These are phyloP conservation scores for Thalassoma bifasciatum DNA, from an alignment of 2,113 vertebrate genomes.

Conservation along the genomic window DNA sequence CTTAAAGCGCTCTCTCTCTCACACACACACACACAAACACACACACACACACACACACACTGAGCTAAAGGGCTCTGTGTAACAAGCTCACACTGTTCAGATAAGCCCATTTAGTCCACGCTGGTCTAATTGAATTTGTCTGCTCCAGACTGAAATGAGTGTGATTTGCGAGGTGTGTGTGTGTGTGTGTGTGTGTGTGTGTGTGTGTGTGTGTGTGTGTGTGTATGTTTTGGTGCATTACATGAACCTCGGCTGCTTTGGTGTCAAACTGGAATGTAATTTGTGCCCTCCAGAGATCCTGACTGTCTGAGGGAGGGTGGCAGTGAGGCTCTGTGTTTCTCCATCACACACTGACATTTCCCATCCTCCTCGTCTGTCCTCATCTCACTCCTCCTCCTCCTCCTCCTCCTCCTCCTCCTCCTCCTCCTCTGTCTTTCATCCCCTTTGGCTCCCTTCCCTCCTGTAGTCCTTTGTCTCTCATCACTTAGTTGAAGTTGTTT, in stretches of 20 bases:
- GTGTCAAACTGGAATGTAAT: constrained; percentile 55
- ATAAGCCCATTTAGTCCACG: constrained; percentile 50
- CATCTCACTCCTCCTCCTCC: neutral
- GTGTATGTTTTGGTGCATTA: constrained; percentile 13
- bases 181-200: constrained; percentile 16
- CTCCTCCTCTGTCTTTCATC: neutral
- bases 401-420: constrained; percentile 10
- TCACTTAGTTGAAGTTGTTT: neutral
- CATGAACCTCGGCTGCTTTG: constrained; percentile 31
- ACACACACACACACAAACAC: constrained; percentile 11
- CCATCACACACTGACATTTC: constrained; percentile 11
- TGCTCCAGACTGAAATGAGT: constrained; percentile 37
- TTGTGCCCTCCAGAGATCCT: constrained; percentile 39
- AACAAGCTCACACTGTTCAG: constrained; percentile 35
- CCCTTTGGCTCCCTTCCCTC: neutral
- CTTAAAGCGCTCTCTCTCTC: neutral
- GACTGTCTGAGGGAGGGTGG: constrained; percentile 5
- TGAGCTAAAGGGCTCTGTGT: constrained; percentile 43
- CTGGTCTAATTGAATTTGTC: constrained; percentile 61
- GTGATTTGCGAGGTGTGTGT: constrained; percentile 36
- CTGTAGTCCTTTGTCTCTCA: neutral
- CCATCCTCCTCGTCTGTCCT: constrained; percentile 3
- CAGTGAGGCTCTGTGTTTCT: neutral
- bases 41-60: constrained; percentile 6
- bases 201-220: constrained; percentile 10